Conservation (phyloP, 2,113 vertebrate genomes). For the Nothoprocta pentlandii region DNA sequence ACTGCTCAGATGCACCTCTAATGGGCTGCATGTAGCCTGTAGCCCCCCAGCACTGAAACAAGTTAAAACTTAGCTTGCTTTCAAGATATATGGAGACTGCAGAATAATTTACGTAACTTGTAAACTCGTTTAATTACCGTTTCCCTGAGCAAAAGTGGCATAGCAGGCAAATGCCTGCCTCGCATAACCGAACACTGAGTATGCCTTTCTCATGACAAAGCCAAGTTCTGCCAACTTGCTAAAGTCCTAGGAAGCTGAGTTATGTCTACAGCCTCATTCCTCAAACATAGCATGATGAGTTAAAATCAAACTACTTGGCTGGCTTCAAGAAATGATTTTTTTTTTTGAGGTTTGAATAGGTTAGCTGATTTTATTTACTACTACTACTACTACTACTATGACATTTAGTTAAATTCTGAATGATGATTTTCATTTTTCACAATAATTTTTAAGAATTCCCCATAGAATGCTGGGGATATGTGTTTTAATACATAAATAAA, state of each 20-base stretch:
- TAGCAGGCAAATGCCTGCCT: too few species aligned
- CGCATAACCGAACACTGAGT: background rate
- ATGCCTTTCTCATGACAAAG: background rate
- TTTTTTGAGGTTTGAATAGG: background rate
- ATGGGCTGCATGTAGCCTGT: background rate
- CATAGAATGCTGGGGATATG: background rate
- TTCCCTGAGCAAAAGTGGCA: background rate
- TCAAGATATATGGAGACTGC: background rate
- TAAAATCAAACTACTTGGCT: background rate
- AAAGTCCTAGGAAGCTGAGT: background rate
- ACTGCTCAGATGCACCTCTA: background rate
- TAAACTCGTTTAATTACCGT: background rate
- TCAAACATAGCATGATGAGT: background rate
- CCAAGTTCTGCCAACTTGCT: background rate
- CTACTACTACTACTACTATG: background rate
- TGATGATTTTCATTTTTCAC: background rate
- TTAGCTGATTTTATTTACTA: constrained; percentile 1
- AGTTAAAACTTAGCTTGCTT: background rate
- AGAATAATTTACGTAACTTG: background rate
- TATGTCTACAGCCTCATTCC: background rate
- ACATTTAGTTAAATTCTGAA: constrained; percentile 31
- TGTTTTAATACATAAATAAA: background rate
- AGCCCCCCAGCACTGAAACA: background rate
- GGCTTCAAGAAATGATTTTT: background rate
- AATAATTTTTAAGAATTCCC: constrained; percentile 27